These are phyloP conservation scores for Elegia similella DNA, from an alignment of 2,888 invertebrate genomes.

Conservation along the genomic window DNA sequence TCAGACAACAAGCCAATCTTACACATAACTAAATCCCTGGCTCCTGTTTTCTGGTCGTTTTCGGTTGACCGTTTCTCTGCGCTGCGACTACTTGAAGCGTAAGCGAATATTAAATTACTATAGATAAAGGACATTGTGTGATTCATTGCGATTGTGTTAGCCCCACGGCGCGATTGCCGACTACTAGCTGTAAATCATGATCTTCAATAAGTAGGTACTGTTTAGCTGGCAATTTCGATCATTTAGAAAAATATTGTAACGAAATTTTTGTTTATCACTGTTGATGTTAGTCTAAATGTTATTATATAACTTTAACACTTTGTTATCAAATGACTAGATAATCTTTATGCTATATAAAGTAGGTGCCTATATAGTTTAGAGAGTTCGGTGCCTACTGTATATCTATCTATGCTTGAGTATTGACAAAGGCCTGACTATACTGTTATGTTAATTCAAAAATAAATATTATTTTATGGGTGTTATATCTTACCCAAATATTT, in stretches of 20 bases:
- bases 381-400: conserved; percentile 18
- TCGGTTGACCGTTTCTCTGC: conserved; percentile 49
- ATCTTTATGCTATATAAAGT: conserved; percentile 13
- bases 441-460: not conserved
- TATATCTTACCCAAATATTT: too few species aligned
- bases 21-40: not conserved
- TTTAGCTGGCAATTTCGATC: conserved; percentile 22
- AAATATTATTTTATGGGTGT: too few species aligned
- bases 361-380: conserved; percentile 22
- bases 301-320: conserved; percentile 26
- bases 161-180: not conserved
- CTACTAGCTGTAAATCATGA: not conserved
- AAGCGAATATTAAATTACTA: not conserved
- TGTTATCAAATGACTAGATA: conserved; percentile 27
- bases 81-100: conserved; percentile 21
- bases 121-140: not conserved
- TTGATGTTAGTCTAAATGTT: conserved; percentile 27
- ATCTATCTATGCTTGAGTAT: not conserved
- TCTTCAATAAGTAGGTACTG: not conserved
- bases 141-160: not conserved
- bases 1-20: not conserved
- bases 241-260: conserved; percentile 22
- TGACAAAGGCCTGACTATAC: not conserved
- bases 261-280: conserved; percentile 22
- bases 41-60: conserved; percentile 28